phyloP scores from a whole-genome alignment of 1,140 invertebrate species.

The Notospermus geniculatus region DNA sequence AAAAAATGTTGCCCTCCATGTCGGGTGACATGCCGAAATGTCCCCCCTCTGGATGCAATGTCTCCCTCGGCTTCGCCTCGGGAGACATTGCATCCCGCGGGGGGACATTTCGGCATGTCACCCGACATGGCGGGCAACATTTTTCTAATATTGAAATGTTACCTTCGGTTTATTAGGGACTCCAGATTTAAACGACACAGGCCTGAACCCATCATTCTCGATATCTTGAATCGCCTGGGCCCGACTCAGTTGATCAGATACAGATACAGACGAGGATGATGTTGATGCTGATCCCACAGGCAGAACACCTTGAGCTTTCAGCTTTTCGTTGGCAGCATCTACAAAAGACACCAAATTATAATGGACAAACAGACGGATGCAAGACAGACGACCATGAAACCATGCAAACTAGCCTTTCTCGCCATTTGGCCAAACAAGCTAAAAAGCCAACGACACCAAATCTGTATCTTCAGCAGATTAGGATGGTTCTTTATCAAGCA shows the following conservation, averaged over 20 bases:
- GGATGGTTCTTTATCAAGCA: not conserved
- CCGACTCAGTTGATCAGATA: slow-evolving; percentile 30
- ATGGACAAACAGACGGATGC: not conserved
- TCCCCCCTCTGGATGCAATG: too few relatives aligned
- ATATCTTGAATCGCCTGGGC: slow-evolving; percentile 31
- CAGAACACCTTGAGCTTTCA: slow-evolving; percentile 27
- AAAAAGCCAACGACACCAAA: not conserved
- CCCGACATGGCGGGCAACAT: too few relatives aligned
- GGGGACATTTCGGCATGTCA: too few relatives aligned
- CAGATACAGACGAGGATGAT: not conserved
- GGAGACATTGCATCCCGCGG: too few relatives aligned
- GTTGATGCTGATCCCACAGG: not conserved
- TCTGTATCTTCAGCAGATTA: not conserved
- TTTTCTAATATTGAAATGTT: too few relatives aligned
- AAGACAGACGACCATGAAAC: not conserved
- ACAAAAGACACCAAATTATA: not conserved
- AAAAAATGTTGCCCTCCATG: too few relatives aligned
- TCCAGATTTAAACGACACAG: slow-evolving; percentile 26
- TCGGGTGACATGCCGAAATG: too few relatives aligned
- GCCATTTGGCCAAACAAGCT: not conserved
- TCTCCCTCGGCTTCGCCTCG: too few relatives aligned
- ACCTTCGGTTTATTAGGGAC: too few relatives aligned
- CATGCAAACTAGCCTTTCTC: not conserved
- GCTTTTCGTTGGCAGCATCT: slow-evolving; percentile 39
- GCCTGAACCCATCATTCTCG: slow-evolving; percentile 30